Conservation (phyloP, 2,888 invertebrate genomes). For the Cerastis leucographa region DNA sequence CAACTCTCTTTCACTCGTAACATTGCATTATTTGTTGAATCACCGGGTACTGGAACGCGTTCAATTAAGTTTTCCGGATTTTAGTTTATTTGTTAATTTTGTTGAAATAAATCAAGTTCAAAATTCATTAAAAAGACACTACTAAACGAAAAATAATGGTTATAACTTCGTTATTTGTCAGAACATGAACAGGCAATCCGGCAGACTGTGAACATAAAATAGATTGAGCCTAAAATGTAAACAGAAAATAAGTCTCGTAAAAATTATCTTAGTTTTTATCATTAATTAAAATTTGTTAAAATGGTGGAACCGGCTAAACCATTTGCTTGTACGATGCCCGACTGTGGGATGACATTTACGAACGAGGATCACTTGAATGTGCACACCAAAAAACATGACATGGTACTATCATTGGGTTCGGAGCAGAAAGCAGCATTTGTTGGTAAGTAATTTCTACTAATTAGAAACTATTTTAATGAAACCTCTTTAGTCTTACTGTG, state of each 20-base stretch:
- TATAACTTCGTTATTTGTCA: neutral
- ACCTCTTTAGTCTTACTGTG: neutral
- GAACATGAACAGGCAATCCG: neutral
- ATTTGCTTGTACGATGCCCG: slow-evolving; percentile 92
- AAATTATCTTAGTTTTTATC: neutral
- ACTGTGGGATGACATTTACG: slow-evolving; percentile 94
- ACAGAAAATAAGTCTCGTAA: slow-evolving; percentile 17
- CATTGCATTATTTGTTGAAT: neutral
- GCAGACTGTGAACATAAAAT: neutral
- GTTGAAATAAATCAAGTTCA: slow-evolving; percentile 14
- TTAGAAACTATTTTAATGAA: neutral
- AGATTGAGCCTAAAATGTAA: slow-evolving; percentile 6
- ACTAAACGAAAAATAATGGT: neutral
- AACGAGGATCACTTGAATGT: slow-evolving; percentile 95
- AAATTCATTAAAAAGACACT: slow-evolving; percentile 32
- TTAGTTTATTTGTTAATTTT: neutral
- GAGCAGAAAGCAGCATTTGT: slow-evolving; percentile 92
- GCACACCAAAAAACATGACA: slow-evolving; percentile 95
- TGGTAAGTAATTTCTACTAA: slow-evolving; percentile 89
- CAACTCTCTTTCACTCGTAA: slow-evolving; percentile 10
- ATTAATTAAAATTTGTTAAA: slow-evolving; percentile 4
- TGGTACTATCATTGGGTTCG: slow-evolving; percentile 94
- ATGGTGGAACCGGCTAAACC: slow-evolving; percentile 92
- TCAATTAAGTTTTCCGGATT: neutral
- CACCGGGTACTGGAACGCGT: slow-evolving; percentile 19